Base-by-base conservation (phyloP, 2,797 vertebrate species). In the Anguilla megastoma region DNA sequence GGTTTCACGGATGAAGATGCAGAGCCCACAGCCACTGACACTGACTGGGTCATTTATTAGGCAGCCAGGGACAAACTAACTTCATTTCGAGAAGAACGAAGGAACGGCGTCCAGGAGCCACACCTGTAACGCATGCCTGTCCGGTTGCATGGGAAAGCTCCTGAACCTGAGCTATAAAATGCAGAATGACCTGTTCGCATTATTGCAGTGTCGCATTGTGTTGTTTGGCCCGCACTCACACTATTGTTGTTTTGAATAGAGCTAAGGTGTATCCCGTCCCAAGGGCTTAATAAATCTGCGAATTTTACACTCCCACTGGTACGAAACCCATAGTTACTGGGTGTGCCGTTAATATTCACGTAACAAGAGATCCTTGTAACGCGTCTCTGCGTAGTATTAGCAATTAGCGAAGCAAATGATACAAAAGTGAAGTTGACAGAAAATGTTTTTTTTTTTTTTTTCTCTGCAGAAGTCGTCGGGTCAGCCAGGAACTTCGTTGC, bases 391-490 rank as follows among this genome's bases (percentile, higher is more conserved):
- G n/a, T 48, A 8, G 2, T 80, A 41, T 80, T 80, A 80, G 45
- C 36, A 10, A 45, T 45, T 2, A 3, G 36, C 21, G 36, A 71
- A 41, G 69, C 30, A 36, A 50, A 41, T 27, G 30, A 66, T 48
- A 27, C 33, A 1, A 63, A 84, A 58, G 0, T 79, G 4, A 79
- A 2, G 30, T 18, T 41, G 30, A 14, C 14, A 45, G 33, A 80
- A 21, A 89, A 74, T n/a, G n/a, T 58, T 7, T 58, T 85, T 76
- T 84, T 89, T 92, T 52, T 54, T 12, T 45, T 85, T 74, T 85
- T 89, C 92, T 56, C 89, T 96, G 95, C 91, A 86, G 6, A 87
- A 36, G 48, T 87, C 45, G 14, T 41, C 86, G 69, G 71, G 66
- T n/a, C 91, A 63, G 85, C 88, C 87, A 30, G 89, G 14, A 14